phyloP scores from a whole-genome alignment of 2,888 invertebrate species.

The Galeruca laticollis region DNA sequence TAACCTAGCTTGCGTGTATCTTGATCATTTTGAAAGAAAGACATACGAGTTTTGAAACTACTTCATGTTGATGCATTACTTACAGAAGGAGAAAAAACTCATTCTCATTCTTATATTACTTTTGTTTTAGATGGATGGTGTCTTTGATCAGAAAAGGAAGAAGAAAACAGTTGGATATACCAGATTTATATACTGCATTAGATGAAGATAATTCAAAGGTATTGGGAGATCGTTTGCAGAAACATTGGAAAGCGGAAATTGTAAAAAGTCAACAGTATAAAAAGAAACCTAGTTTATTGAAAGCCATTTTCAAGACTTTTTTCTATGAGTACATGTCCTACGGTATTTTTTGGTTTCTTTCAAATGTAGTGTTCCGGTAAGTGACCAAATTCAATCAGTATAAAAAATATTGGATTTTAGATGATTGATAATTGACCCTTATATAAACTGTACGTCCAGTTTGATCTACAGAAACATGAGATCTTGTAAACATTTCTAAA shows the following conservation, averaged over 20 bases:
- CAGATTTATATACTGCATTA: constrained; percentile 74
- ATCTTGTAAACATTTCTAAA: no score
- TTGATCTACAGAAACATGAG: no score
- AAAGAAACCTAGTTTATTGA: constrained; percentile 48
- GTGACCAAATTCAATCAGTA: no score
- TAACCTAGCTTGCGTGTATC: no score
- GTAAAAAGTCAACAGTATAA: constrained; percentile 40
- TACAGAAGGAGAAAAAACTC: no score
- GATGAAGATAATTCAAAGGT: constrained; percentile 72
- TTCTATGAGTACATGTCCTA: constrained; percentile 46
- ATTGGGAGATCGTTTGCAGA: constrained; percentile 74
- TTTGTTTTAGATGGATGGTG: constrained; percentile 61
- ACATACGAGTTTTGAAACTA: no score
- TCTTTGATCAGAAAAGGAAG: constrained; percentile 69
- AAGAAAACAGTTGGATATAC: constrained; percentile 72
- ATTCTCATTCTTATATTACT: no score
- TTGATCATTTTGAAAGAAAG: no score
- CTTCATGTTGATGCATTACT: no score
- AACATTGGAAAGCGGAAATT: constrained; percentile 64
- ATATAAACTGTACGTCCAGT: no score
- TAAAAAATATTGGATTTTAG: no score
- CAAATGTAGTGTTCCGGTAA: constrained; percentile 50
- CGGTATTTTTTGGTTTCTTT: constrained; percentile 48
- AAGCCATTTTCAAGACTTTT: constrained; percentile 48
- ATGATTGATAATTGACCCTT: no score